These are phyloP conservation scores for Mythimna impura DNA, from an alignment of 2,888 invertebrate genomes.

Conservation along the genomic window DNA sequence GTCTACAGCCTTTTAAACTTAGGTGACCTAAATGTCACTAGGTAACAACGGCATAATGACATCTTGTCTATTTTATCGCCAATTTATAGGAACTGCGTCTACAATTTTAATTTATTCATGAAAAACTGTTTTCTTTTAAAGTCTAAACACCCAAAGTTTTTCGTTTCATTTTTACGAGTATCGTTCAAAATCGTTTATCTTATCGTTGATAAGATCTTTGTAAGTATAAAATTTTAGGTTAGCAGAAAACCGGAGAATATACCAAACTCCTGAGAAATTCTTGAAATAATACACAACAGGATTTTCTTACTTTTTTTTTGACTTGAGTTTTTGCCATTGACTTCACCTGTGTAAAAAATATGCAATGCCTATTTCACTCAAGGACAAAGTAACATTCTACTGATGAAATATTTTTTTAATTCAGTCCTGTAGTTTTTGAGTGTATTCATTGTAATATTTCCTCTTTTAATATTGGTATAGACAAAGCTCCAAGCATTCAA, in stretches of 20 bases:
- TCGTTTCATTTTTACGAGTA: constrained; percentile 24
- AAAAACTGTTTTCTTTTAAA: constrained; percentile 28
- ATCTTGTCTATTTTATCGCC: constrained; percentile 26
- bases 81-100: constrained; percentile 24
- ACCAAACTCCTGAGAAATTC: not conserved
- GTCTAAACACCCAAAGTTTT: not conserved
- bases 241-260: not conserved
- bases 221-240: not conserved
- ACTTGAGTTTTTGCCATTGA: too few species aligned
- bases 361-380: too few species aligned
- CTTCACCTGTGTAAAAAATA: too few species aligned
- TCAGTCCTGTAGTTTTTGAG: too few species aligned
- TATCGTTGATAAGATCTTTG: constrained; percentile 31
- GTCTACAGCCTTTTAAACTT: constrained; percentile 31
- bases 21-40: constrained; percentile 48
- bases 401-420: too few species aligned
- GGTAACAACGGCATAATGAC: constrained; percentile 51
- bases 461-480: too few species aligned
- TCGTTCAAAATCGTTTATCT: constrained; percentile 27
- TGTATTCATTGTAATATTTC: too few species aligned
- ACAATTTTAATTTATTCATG: constrained; percentile 42
- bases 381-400: too few species aligned
- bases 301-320: not conserved
- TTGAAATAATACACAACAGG: not conserved
- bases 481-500: not conserved